Evolutionary conservation across 2,113 vertebrate genomes (phyloP).

Genomic region (Oncorhynchus masou): DNA sequence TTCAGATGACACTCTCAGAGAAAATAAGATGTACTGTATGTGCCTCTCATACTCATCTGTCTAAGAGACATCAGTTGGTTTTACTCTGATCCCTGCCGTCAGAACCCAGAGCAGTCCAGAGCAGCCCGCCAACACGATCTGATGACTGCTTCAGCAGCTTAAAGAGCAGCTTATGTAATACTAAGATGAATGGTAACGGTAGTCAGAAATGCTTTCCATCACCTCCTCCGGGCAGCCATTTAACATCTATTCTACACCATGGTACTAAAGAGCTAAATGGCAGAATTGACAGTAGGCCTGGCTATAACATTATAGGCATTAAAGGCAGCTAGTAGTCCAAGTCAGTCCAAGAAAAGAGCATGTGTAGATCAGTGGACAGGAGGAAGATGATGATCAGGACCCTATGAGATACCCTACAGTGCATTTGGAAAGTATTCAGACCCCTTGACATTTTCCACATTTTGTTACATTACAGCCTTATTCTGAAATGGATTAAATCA

Average conservation of each 20-base stretch:
- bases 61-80: neutral
- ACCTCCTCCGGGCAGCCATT: neutral
- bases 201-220: conserved; percentile 29
- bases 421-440: too few relatives aligned
- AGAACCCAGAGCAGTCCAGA: neutral
- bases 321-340: too few relatives aligned
- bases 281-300: neutral
- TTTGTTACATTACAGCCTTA: too few relatives aligned
- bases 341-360: too few relatives aligned
- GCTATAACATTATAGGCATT: neutral
- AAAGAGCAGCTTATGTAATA: conserved; percentile 40
- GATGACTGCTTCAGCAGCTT: conserved; percentile 37
- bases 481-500: too few relatives aligned
- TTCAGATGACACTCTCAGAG: neutral
- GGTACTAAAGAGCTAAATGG: neutral
- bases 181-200: conserved; percentile 17
- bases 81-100: neutral
- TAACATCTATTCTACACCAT: conserved; percentile 10
- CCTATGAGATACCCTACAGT: too few relatives aligned
- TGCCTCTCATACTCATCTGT: neutral
- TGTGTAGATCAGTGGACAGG: too few relatives aligned
- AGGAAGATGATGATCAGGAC: too few relatives aligned
- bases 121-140: neutral
- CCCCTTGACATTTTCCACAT: too few relatives aligned
- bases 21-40: neutral